Conservation (phyloP, 2,888 invertebrate species). For the Andricus curvator region DNA sequence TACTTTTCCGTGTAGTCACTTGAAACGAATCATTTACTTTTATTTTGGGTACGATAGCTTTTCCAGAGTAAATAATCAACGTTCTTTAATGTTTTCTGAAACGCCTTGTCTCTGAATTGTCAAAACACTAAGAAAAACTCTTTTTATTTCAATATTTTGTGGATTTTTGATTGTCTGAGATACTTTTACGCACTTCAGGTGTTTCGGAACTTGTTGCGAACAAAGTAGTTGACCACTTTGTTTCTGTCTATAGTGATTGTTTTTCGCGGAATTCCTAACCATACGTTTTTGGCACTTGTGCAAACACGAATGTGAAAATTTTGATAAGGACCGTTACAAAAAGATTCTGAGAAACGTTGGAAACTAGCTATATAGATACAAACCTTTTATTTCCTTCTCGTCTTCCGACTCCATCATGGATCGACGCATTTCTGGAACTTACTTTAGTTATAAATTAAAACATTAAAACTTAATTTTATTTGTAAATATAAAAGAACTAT, state of each 20-base stretch:
- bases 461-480: not conserved
- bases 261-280: not conserved
- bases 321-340: not conserved
- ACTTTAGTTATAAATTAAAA: not conserved
- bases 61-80: too few relatives aligned
- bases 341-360: not conserved
- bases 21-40: too few relatives aligned
- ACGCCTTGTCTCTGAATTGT: too few relatives aligned
- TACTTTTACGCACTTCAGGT: not conserved
- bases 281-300: too few relatives aligned
- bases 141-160: not conserved
- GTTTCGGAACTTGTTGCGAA: not conserved
- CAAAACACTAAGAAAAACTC: too few relatives aligned
- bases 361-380: not conserved
- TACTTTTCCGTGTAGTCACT: not conserved
- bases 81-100: too few relatives aligned
- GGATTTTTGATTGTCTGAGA: not conserved
- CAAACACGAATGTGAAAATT: not conserved
- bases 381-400: slow-evolving; percentile 10
- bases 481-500: not conserved
- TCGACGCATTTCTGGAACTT: slow-evolving; percentile 20
- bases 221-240: not conserved
- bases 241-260: not conserved
- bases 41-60: too few relatives aligned
- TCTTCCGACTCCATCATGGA: not conserved